Conservation (phyloP, 1,140 invertebrate species). For the Cardiocondyla obscurior region DNA sequence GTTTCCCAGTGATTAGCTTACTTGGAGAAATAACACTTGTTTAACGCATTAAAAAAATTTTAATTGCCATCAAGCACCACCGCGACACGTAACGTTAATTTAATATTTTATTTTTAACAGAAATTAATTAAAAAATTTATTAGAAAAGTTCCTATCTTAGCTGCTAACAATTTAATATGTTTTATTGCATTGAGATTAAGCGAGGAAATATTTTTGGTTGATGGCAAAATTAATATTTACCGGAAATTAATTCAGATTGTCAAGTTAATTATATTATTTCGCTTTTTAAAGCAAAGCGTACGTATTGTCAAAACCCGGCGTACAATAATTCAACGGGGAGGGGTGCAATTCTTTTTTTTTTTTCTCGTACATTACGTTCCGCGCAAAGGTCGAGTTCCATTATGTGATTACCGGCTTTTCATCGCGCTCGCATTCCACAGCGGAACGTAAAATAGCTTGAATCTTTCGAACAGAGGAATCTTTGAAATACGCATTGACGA, state of each 20-base stretch:
- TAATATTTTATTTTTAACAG: not conserved
- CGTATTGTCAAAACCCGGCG: not conserved
- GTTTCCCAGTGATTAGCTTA: not conserved
- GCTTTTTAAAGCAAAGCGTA: not conserved
- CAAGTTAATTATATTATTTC: not conserved
- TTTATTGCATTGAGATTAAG: too few species aligned
- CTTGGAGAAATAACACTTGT: not conserved
- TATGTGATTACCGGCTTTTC: constrained; percentile 38
- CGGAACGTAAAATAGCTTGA: constrained; percentile 17
- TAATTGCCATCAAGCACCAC: not conserved
- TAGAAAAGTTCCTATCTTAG: not conserved
- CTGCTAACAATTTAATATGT: too few species aligned
- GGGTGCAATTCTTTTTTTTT: not conserved
- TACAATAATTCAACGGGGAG: constrained; percentile 27
- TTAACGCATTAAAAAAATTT: constrained; percentile 3
- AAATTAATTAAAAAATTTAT: not conserved
- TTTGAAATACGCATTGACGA: not conserved
- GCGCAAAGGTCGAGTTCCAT: constrained; percentile 21
- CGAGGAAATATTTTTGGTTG: too few species aligned
- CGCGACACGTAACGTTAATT: not conserved
- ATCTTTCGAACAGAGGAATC: constrained; percentile 36
- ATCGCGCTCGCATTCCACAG: not conserved
- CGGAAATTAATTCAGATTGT: not conserved
- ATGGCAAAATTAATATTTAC: not conserved
- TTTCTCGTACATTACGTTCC: not conserved